phyloP scores from a whole-genome alignment of 2,113 vertebrate genomes.

The Ifrita kowaldi region DNA sequence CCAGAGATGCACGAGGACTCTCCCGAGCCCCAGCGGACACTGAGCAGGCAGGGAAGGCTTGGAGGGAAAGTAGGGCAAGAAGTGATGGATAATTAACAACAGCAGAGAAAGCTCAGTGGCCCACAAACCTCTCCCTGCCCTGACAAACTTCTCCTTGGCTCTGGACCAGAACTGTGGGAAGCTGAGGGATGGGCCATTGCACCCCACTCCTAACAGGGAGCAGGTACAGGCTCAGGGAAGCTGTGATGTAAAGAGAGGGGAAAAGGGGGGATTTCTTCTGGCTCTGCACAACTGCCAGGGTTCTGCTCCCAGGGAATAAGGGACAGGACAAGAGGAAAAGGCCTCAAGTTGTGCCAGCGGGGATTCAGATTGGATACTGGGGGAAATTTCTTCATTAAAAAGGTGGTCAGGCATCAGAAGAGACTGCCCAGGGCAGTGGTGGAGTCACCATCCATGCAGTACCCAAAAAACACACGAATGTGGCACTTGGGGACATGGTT shows the following conservation, averaged over 20 bases:
- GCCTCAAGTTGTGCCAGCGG: not conserved
- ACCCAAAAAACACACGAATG: not conserved
- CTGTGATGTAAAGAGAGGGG: not conserved
- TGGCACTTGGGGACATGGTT: not conserved
- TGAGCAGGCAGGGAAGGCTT: not conserved
- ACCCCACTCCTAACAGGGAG: not conserved
- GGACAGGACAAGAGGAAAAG: not conserved
- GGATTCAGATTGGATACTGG: not conserved
- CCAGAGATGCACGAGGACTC: not conserved
- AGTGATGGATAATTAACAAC: not conserved
- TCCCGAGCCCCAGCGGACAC: accelerated
- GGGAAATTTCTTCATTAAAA: not conserved
- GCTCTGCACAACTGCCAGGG: not conserved
- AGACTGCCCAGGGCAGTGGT: not conserved
- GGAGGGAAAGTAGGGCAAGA: not conserved
- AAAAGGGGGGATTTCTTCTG: not conserved
- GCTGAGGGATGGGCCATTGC: no score
- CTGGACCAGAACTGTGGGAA: not conserved
- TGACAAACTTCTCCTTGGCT: not conserved
- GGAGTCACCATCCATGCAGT: not conserved
- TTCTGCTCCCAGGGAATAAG: not conserved
- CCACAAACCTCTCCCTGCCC: not conserved
- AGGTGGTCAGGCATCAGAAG: not conserved
- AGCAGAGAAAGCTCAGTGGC: not conserved
- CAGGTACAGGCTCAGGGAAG: not conserved